Evolutionary conservation across 2,113 vertebrate genomes (phyloP).

Genomic region (Capreolus pygargus): DNA sequence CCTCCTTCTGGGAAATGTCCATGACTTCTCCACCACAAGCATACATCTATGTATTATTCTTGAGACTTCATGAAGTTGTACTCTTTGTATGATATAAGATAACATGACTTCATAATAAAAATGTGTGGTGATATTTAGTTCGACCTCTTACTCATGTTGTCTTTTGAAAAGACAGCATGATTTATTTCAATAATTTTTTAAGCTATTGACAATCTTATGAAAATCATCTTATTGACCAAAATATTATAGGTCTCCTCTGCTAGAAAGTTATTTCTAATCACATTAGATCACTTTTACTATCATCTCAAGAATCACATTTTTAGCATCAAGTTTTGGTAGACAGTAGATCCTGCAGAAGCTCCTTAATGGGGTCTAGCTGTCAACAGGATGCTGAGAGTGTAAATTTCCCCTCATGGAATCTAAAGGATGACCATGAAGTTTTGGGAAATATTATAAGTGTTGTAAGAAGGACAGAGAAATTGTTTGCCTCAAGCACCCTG

Average conservation of each 20-base stretch:
- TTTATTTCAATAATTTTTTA: background rate
- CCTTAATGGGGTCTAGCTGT: background rate
- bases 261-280: background rate
- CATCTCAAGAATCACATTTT: background rate
- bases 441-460: background rate
- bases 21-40: background rate
- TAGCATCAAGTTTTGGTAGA: background rate
- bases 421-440: background rate
- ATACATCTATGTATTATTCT: background rate
- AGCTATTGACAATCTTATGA: background rate
- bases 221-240: slow-evolving; percentile 9
- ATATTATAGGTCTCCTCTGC: background rate
- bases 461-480: background rate
- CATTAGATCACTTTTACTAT: background rate
- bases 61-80: background rate
- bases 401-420: background rate
- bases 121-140: background rate
- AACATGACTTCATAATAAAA: background rate
- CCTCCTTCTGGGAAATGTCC: background rate
- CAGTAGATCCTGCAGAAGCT: background rate
- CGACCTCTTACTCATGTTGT: background rate
- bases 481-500: background rate
- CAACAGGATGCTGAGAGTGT: background rate
- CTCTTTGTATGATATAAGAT: background rate
- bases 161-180: background rate